A percentile compares a stretch with the other conserved stretches of the same genome.
These are phyloP conservation scores for Petrocephalus zakoni DNA, from an alignment of 2,113 vertebrate species.

Conservation along the genomic window DNA sequence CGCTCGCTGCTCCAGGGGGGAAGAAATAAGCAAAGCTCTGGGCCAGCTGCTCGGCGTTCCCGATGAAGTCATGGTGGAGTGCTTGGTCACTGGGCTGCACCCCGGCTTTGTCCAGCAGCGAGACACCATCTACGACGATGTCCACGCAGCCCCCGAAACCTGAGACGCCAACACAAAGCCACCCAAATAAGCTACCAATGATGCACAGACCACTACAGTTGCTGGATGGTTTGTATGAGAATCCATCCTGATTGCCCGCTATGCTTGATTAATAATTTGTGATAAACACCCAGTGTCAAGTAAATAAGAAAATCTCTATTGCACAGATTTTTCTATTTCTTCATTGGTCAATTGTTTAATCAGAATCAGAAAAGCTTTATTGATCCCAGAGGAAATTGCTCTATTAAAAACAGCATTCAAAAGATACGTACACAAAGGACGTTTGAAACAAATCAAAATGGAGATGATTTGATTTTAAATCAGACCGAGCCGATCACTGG, in stretches of 20 bases:
- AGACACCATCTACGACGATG: conserved; percentile 65
- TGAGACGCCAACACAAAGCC: conserved; percentile 28
- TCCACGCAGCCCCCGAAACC: conserved; percentile 77
- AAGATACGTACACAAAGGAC: neutral
- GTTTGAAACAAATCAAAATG: neutral
- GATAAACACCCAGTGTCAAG: neutral
- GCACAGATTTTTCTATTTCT: neutral
- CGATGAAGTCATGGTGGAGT: conserved; percentile 65
- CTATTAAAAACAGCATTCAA: neutral
- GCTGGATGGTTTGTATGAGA: neutral
- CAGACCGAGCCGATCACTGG: neutral
- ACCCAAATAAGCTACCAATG: neutral
- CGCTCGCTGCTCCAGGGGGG: conserved; percentile 70
- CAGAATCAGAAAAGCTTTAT: no score
- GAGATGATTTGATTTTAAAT: neutral
- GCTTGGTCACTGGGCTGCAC: conserved; percentile 55
- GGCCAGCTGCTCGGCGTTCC: conserved; percentile 61
- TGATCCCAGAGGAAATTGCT: no score
- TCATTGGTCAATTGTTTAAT: neutral
- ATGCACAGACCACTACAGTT: neutral
- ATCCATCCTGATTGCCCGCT: neutral
- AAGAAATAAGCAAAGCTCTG: conserved; percentile 77
- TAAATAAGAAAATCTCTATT: neutral
- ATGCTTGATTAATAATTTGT: neutral
- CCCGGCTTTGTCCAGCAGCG: conserved; percentile 62